Evolutionary conservation across 2,888 invertebrate species (phyloP).

Genomic region (Myopa tessellatipennis): DNA sequence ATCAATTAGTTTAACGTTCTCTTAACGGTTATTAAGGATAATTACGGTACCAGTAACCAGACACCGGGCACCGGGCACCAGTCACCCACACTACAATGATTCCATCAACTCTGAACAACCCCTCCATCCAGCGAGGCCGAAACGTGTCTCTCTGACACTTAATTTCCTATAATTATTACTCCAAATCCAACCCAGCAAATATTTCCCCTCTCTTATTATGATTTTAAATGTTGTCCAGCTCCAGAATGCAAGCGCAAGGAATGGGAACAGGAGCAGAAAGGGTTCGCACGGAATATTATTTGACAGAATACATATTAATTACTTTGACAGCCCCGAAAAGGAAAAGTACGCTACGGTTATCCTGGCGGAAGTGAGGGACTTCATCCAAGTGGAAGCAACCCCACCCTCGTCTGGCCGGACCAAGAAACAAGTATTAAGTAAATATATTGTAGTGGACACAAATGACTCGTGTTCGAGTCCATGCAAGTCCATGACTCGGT

Average conservation of each 20-base stretch:
- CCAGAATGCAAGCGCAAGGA: neutral
- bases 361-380: no score
- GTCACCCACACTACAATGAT: neutral
- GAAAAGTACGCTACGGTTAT: no score
- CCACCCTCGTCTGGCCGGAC: no score
- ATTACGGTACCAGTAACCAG: neutral
- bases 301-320: no score
- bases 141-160: neutral
- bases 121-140: neutral
- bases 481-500: no score
- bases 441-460: no score
- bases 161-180: constrained; percentile 1
- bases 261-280: neutral
- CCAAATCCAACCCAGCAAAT: neutral
- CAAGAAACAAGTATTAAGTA: no score
- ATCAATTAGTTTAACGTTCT: constrained; percentile 13
- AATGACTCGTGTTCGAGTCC: no score
- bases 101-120: neutral
- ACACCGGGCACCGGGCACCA: neutral
- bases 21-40: neutral
- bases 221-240: no score
- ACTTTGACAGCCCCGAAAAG: no score
- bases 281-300: no score
- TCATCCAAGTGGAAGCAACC: no score
- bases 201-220: neutral